Conservation (phyloP, 2,113 vertebrate genomes). For the Euleptes europaea region DNA sequence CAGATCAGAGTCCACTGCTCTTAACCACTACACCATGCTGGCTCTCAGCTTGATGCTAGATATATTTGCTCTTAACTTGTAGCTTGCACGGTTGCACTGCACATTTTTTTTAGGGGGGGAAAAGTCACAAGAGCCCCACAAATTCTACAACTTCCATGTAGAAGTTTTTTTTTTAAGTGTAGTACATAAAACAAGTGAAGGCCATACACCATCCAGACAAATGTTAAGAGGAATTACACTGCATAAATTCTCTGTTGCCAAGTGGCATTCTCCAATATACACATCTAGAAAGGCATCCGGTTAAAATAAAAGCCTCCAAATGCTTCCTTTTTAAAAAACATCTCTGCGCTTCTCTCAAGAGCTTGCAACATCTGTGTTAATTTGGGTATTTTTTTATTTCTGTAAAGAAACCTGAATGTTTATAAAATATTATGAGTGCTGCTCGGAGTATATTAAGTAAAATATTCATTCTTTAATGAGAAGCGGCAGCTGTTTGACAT, state of each 20-base stretch:
- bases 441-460: conserved; percentile 47
- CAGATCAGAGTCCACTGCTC: too few relatives aligned
- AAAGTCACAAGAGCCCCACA: not conserved
- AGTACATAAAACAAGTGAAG: not conserved
- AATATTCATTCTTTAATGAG: conserved; percentile 54
- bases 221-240: not conserved
- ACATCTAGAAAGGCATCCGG: not conserved
- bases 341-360: conserved; percentile 35
- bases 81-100: too few relatives aligned
- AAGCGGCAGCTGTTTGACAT: conserved; percentile 51
- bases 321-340: conserved; percentile 24
- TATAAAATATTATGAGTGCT: conserved; percentile 56
- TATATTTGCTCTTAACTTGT: too few relatives aligned
- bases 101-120: too few relatives aligned
- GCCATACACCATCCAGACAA: not conserved
- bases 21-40: too few relatives aligned
- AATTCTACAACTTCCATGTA: not conserved
- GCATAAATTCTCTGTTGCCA: not conserved
- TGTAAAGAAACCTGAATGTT: conserved; percentile 57
- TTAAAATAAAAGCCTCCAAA: conserved; percentile 11
- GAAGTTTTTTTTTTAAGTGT: not conserved
- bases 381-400: conserved; percentile 15
- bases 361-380: conserved; percentile 24
- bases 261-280: not conserved
- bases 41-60: too few relatives aligned